These are phyloP conservation scores for Brachyrhaphis roseni DNA, from an alignment of 2,797 vertebrate genomes.

Conservation along the genomic window DNA sequence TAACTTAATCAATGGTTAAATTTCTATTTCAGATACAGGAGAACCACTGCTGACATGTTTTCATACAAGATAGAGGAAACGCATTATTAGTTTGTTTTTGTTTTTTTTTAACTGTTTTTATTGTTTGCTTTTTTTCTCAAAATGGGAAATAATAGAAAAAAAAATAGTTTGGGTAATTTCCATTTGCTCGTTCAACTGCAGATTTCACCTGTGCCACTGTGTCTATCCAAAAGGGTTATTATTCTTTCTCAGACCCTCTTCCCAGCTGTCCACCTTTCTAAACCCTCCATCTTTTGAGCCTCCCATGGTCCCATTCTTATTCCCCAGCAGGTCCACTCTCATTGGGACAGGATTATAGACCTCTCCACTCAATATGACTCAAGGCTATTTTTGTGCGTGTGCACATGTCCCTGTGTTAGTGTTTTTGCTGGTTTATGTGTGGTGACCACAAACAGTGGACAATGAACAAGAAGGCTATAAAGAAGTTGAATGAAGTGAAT, in stretches of 20 bases:
- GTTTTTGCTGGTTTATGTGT: constrained; percentile 20
- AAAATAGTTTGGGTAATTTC: not conserved
- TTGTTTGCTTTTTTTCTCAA: not conserved
- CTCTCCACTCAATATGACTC: constrained; percentile 40
- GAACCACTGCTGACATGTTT: not conserved
- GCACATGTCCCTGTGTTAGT: constrained; percentile 12
- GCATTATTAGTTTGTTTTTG: not conserved
- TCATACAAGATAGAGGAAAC: not conserved
- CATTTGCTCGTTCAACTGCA: constrained; percentile 16
- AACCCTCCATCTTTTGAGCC: constrained; percentile 62
- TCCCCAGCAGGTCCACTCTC: constrained; percentile 67
- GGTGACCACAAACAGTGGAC: constrained; percentile 52
- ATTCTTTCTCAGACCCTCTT: constrained; percentile 30
- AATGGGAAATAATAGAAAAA: not conserved
- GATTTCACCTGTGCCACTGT: constrained; percentile 24
- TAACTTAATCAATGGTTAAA: not conserved
- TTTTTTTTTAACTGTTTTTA: not conserved
- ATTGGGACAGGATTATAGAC: constrained; percentile 70
- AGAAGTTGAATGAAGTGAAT: constrained; percentile 46
- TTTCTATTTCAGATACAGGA: not conserved
- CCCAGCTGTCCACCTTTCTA: constrained; percentile 40
- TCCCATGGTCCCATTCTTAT: constrained; percentile 65
- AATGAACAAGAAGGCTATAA: constrained; percentile 53
- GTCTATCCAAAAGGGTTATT: constrained; percentile 26
- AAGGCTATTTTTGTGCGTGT: constrained; percentile 37